Evolutionary conservation across 2,888 invertebrate species (phyloP), one percentile per base, ranked within the genome.

Genomic region (Drosophila birchii): DNA sequence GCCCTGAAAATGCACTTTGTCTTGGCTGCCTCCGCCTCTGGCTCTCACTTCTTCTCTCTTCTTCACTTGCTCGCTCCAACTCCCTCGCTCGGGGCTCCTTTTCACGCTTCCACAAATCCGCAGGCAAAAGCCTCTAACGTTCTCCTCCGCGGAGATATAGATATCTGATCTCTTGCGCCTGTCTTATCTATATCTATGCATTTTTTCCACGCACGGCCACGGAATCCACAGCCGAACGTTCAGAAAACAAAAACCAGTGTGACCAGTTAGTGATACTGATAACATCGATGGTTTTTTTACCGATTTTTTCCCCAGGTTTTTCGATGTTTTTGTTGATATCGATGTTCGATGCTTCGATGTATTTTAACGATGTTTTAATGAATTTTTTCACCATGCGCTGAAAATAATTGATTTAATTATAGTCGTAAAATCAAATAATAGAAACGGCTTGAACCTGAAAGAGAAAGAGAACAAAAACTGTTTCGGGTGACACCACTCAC

Each of bases 1-100:
- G 89, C 88, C 90, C 88, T 88, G 86, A 81, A 81, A 90, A 90
- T 90, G 86, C 88, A 90, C 88, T 87, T 89, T 86, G 75, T 88
- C 72, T 75, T 55, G 55, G 66, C 66, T 41, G 63, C 71, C 70
- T 67, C 62, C 56, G 60, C 63, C 51, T 64, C 73, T 79, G 69
- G 86, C 64, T 81, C 20, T 54, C 18, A 26, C 32, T 49, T 18
- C 36, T 39, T 53, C 14, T n/a, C 44, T 34, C 29, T 36, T 34
- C 12, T 20, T 18, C 41, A 16, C 34, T 26, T 39, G 20, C 55
- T 55, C 6, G 44, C 43, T 53, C 23, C 62, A 36, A 54, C 67
- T 64, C n/a, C 47, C 23, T 36, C 32, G 51, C 14, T 6, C 34
- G 16, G 51, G 20, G 34, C 34, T 58, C n/a, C 20, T 58, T 61